Base-by-base conservation (phyloP, 2,113 vertebrate genomes). In the Morone chrysops region DNA sequence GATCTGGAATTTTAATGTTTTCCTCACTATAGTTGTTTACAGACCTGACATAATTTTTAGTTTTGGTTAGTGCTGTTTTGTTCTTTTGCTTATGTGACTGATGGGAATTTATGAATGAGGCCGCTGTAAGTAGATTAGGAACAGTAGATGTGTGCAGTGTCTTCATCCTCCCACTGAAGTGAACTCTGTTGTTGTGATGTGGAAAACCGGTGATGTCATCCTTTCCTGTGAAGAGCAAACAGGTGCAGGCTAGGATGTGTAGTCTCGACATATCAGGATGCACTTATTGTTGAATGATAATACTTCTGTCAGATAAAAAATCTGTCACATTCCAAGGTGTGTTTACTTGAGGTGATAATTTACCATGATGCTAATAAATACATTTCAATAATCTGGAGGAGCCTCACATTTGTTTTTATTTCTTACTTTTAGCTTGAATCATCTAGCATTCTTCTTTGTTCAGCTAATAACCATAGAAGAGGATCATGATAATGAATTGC, bases 101-200 rank as follows among this genome's bases (percentile, higher is more conserved):
- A 65, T 16, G 9, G 4, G 66, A 43, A 79, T 72, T 69, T 87
- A 85, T 90, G 81, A 91, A 91, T 91, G 85, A 86, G 70, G 43
- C 25, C 18, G 20, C 20, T 43, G 14, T n/a, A 17, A 59, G 60
- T 54, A 18, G 67, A 70, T 71, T 68, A 20, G 51, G 31, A n/a
- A 43, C 54, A 54, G 38, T 45, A 47, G 31, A 63, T 47, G 54
- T 70, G 40, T 67, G 70, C 36, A 45, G 38, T 25, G 66, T 41
- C 41, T 70, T 47, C 38, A 17, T 81, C 38, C 22, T 51, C 47
- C 62, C 36, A 31, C 75, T 75, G 48, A 83, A 81, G 81, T 9
- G 1, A 71, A 41, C 43, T 40, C 53, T 62, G 51, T 17, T 72
- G 57, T 77, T 68, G 48, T 69, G 47, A 54, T 67, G 16, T 59